A percentile compares a stretch with the other conserved stretches of the same genome.
Evolutionary conservation across 1,140 invertebrate genomes (phyloP).

Genomic region (Mya arenaria): DNA sequence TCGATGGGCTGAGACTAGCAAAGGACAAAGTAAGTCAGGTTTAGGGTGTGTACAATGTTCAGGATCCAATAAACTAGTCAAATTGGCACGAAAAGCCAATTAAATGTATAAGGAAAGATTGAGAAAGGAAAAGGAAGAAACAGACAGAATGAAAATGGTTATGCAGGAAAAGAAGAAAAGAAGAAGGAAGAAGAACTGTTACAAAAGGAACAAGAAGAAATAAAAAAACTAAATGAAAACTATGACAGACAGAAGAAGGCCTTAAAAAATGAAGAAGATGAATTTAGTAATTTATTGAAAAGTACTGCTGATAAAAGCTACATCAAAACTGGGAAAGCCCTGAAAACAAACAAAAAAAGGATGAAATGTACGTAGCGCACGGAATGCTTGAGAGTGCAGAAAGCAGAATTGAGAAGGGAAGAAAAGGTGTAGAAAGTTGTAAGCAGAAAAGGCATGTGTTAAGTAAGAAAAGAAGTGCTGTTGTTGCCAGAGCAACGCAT

Average conservation of each 20-base stretch:
- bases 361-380: slow-evolving; percentile 34
- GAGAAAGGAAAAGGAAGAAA: slow-evolving; percentile 1
- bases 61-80: neutral
- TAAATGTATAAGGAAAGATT: slow-evolving; percentile 9
- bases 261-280: slow-evolving; percentile 25
- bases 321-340: neutral
- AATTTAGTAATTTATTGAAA: neutral
- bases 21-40: slow-evolving; percentile 29
- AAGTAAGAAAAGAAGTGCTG: slow-evolving; percentile 40
- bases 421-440: slow-evolving; percentile 9
- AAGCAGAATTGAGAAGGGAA: slow-evolving; percentile 23
- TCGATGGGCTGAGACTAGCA: slow-evolving; percentile 31
- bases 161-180: neutral
- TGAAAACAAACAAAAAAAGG: slow-evolving; percentile 30
- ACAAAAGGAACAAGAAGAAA: slow-evolving; percentile 19
- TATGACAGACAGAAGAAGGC: slow-evolving; percentile 3
- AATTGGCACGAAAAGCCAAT: neutral
- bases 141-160: neutral
- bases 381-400: slow-evolving; percentile 33
- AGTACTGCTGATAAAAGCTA: neutral
- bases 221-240: neutral
- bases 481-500: neutral
- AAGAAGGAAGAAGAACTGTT: neutral
- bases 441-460: slow-evolving; percentile 40
- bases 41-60: slow-evolving; percentile 1